Percentiles rank a stretch among this genome's conserved stretches.
These are phyloP conservation scores for Brachyistius frenatus DNA, from an alignment of 2,113 vertebrate species.

Conservation along the genomic window DNA sequence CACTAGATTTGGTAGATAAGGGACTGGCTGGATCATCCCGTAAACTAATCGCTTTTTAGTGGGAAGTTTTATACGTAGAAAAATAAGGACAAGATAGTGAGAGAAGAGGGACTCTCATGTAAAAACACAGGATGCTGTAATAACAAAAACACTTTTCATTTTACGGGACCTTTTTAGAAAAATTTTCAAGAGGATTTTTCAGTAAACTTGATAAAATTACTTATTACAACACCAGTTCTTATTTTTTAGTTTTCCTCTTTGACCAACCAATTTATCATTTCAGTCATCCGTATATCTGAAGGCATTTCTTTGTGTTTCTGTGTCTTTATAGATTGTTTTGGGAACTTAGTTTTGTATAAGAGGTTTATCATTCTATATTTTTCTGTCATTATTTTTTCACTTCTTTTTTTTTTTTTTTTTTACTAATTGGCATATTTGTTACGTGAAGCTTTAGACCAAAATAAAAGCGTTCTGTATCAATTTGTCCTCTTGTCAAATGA, in stretches of 20 bases:
- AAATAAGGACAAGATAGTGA: too few species aligned
- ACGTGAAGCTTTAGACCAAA: conserved; percentile 29
- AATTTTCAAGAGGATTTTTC: too few species aligned
- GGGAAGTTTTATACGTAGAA: background rate
- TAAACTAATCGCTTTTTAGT: background rate
- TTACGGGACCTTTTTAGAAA: too few species aligned
- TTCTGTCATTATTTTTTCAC: conserved; percentile 21
- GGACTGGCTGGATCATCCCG: conserved; percentile 70
- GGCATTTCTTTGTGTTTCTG: conserved; percentile 44
- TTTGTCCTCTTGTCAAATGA: conserved; percentile 14
- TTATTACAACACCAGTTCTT: too few species aligned
- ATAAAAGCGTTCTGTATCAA: conserved; percentile 34
- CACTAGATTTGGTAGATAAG: background rate
- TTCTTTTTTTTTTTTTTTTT: conserved; percentile 56
- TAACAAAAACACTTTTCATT: too few species aligned
- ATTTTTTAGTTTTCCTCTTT: too few species aligned
- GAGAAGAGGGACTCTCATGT: too few species aligned
- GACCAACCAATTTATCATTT: too few species aligned
- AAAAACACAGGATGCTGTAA: too few species aligned
- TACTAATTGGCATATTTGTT: conserved; percentile 57
- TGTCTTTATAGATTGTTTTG: conserved; percentile 37
- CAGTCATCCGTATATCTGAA: background rate
- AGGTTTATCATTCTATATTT: conserved; percentile 54
- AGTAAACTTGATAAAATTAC: too few species aligned
- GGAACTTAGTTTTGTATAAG: conserved; percentile 61